Base-by-base conservation (phyloP, 2,797 vertebrate species). In the Coregonus sp. region DNA sequence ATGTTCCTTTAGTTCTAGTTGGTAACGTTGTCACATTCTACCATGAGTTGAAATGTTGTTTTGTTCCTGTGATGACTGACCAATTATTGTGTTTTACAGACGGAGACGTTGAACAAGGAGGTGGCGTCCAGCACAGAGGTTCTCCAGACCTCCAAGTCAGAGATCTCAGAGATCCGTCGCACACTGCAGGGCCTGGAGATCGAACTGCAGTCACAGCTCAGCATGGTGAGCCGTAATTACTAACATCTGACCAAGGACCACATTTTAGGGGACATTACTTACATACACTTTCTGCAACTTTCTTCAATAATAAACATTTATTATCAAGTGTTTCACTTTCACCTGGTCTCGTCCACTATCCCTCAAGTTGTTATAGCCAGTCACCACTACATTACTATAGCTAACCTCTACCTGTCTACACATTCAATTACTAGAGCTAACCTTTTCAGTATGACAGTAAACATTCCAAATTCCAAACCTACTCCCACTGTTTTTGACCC, bases 141-240 rank as follows among this genome's bases (percentile, higher is more conserved):
- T 9, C 14, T 75, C 20, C 75, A 70, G 69, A 81, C 79, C 0
- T 72, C 81, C 0, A 78, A 73, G 50, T 78, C 77, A n/a, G 82
- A 81, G 70, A 16, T 81, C 15, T 73, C 31, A 51, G 4, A 75
- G 0, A 50, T 81, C n/a, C 79, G 80, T 72, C 81, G 61, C 68
- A 51, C 72, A 6, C 78, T 94, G 3, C 96, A 96, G 65, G 4
- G 4, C 33, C 65, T 67, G 65, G 29, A 67, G 5, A 67, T 67
- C 4, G 65, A 67, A 35, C 65, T 67, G 15, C 65, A 67, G 65
- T 33, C 65, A 35, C 29, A 33, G 65, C 14, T 67, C 25, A 67
- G 65, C 31, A 67, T 67, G 65, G 65, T 67, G 15, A 67, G 65
- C 0, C 0, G 0, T 67, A 18, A 14, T 33, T 66, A 33, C 2